These are phyloP conservation scores for Varecia variegata DNA, from an alignment of 2,797 vertebrate species.

Conservation along the genomic window DNA sequence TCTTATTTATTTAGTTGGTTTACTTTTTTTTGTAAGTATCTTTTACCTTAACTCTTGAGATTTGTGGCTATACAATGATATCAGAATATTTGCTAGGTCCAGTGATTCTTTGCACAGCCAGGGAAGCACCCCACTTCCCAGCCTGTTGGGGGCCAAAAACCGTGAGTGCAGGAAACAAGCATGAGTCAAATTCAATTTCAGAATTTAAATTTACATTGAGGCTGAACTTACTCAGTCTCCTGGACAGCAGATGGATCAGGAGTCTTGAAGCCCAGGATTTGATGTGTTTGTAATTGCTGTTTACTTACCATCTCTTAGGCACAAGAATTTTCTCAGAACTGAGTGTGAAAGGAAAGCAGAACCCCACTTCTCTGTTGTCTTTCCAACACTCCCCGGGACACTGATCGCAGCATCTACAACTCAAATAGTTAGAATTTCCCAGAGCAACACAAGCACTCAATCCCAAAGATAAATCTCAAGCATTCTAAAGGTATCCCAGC, in stretches of 20 bases:
- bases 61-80: background rate
- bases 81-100: background rate
- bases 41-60: background rate
- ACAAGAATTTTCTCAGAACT: conserved; percentile 52
- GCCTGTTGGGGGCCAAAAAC: too few relatives aligned
- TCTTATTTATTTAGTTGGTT: conserved; percentile 40
- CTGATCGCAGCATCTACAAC: conserved; percentile 64
- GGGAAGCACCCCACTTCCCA: background rate
- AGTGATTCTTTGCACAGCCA: background rate
- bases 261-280: background rate
- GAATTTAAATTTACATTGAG: conserved; percentile 45
- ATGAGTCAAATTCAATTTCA: conserved; percentile 24
- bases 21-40: background rate
- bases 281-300: conserved; percentile 57
- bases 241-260: background rate
- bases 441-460: conserved; percentile 69
- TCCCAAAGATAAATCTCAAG: conserved; percentile 73
- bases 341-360: background rate
- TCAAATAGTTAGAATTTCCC: conserved; percentile 74
- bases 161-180: background rate
- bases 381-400: conserved; percentile 1
- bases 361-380: conserved; percentile 24
- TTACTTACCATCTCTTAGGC: conserved; percentile 49
- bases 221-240: background rate
- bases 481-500: conserved; percentile 77